These are phyloP conservation scores for Philypnodon macrostomus DNA, from an alignment of 2,797 vertebrate genomes.

Conservation along the genomic window DNA sequence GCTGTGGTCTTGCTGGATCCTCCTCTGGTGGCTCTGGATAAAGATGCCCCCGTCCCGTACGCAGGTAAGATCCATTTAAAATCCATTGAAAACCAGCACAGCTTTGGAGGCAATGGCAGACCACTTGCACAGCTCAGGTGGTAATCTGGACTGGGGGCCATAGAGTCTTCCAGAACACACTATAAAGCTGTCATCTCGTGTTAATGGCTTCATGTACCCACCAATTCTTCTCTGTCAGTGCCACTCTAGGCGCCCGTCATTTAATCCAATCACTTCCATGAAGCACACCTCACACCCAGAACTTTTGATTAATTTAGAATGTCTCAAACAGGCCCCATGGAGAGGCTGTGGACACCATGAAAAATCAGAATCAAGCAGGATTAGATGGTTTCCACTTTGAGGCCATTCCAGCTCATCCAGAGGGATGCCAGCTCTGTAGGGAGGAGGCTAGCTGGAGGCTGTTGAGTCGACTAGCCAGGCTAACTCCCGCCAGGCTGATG, in stretches of 20 bases:
- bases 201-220: conserved; percentile 28
- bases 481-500: conserved; percentile 51
- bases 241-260: conserved; percentile 17
- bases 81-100: background rate
- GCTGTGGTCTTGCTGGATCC: conserved; percentile 92
- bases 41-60: conserved; percentile 92
- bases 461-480: conserved; percentile 23
- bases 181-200: conserved; percentile 39
- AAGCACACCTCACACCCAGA: conserved; percentile 21
- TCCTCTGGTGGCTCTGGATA: conserved; percentile 94
- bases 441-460: conserved; percentile 59
- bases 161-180: conserved; percentile 23
- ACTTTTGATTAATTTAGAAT: conserved; percentile 46
- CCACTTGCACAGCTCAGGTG: conserved; percentile 31
- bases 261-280: conserved; percentile 51
- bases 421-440: conserved; percentile 59
- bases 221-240: conserved; percentile 11
- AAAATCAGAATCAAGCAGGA: conserved; percentile 47
- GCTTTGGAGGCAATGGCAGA: background rate
- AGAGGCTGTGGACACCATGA: conserved; percentile 22
- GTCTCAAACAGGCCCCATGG: conserved; percentile 43
- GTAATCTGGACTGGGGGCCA: conserved; percentile 30
- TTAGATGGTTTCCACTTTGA: conserved; percentile 63
- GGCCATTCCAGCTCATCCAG: conserved; percentile 58
- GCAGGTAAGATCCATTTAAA: conserved; percentile 81